Evolutionary conservation across 2,113 vertebrate genomes (phyloP).

Genomic region (Hystrix cristata): DNA sequence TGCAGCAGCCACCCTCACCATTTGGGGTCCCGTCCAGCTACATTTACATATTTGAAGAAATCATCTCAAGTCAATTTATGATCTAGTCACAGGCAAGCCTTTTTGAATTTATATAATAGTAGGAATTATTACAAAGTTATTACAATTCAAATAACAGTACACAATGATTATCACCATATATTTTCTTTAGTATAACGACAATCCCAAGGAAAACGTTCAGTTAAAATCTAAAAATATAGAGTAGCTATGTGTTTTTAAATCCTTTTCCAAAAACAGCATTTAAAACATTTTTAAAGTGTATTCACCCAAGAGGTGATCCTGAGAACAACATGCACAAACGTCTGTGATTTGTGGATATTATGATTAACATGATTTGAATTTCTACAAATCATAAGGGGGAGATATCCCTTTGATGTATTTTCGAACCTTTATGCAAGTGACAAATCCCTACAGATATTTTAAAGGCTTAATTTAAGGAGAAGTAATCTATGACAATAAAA

Average conservation of each 20-base stretch:
- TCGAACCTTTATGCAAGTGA: slow-evolving; percentile 72
- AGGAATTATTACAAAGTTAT: background rate
- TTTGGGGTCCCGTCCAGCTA: background rate
- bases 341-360: background rate
- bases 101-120: background rate
- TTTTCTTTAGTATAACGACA: background rate
- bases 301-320: background rate
- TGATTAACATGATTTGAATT: slow-evolving; percentile 63
- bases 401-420: slow-evolving; percentile 68
- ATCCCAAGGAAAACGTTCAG: background rate
- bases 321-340: background rate
- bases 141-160: background rate
- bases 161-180: background rate
- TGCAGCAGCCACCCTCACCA: background rate
- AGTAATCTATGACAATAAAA: slow-evolving; percentile 74
- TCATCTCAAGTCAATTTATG: background rate
- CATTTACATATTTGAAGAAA: background rate
- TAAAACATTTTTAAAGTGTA: background rate
- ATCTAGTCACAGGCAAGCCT: background rate
- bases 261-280: slow-evolving; percentile 2
- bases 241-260: background rate
- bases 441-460: slow-evolving; percentile 77
- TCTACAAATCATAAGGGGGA: slow-evolving; percentile 64
- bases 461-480: slow-evolving; percentile 64
- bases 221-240: background rate